Base-by-base conservation (phyloP, 2,113 vertebrate genomes). In the Protomyctophum bolini region DNA sequence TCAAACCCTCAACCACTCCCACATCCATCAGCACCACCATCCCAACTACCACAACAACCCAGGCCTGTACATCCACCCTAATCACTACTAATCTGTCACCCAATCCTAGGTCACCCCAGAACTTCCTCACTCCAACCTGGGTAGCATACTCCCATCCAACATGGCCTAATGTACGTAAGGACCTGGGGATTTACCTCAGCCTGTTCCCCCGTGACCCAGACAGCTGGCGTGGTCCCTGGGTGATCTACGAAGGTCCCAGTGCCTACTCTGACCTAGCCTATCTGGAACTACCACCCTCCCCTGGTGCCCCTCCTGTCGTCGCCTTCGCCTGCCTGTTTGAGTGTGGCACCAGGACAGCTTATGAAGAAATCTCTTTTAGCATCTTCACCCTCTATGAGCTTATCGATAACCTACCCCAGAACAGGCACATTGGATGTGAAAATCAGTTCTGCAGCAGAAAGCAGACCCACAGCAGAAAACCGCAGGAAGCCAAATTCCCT, bases 241-340 rank as follows among this genome's bases (percentile, higher is more conserved):
- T 98, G 58, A 97, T 98, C 81, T 95, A 95, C 0, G 90, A 97
- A 76, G 98, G 97, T 12, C 96, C 96, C 5, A 97, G 96, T 0
- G 97, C 96, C 9, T 99, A 99, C 86, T 99, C 98, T 0, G 98
- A 99, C 87, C 89, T 99, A 81, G 94, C 95, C 0, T 94, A 91
- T 59, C 10, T 99, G 2, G 93, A 95, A 79, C 72, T 95, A 64
- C 78, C 88, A 0, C 74, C 86, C 73, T 66, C 82, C 2, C 51
- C 70, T 0, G 93, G 89, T 0, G 73, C 77, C 3, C 61, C 83
- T 3, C 88, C 88, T 0, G 86, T 91, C 8, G 79, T 92, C 0
- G 87, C 90, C 41, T 97, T 98, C 0, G 97, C 93, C 64, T 99
- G 97, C 73, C 88, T 99, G 48, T 98, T 95, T 0, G 98, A 99